phyloP scores from a whole-genome alignment of 2,797 vertebrate species.

The Darevskia mixta region DNA sequence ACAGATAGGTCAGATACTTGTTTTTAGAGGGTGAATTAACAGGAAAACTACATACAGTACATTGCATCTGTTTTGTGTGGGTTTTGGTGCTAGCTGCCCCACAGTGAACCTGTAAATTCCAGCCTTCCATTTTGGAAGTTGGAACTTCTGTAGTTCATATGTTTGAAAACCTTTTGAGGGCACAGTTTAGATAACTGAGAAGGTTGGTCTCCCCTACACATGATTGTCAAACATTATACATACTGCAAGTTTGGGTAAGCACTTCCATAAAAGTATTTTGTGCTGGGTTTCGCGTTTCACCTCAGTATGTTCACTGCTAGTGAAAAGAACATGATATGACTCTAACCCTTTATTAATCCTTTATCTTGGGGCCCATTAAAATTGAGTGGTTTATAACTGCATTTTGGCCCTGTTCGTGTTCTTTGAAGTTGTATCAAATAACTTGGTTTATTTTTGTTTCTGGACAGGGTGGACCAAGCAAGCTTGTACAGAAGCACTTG shows the following conservation, averaged over 20 bases:
- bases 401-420: not conserved
- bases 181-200: not conserved
- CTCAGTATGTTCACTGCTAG: not conserved
- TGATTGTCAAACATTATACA: not conserved
- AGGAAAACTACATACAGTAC: not conserved
- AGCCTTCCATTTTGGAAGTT: not conserved
- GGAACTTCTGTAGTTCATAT: not conserved
- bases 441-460: not conserved
- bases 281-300: not conserved
- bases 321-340: no score
- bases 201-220: not conserved
- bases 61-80: not conserved
- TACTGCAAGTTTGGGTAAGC: not conserved
- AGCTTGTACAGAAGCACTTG: slow-evolving; percentile 93
- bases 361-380: not conserved
- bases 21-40: not conserved
- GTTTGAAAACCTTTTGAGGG: not conserved
- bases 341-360: not conserved
- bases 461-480: slow-evolving; percentile 94
- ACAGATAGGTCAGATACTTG: not conserved
- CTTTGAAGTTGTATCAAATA: not conserved
- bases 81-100: not conserved
- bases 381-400: not conserved
- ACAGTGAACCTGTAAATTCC: not conserved
- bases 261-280: not conserved